These are phyloP conservation scores for Euzophera pinguis DNA, from an alignment of 2,888 invertebrate species.

Conservation along the genomic window DNA sequence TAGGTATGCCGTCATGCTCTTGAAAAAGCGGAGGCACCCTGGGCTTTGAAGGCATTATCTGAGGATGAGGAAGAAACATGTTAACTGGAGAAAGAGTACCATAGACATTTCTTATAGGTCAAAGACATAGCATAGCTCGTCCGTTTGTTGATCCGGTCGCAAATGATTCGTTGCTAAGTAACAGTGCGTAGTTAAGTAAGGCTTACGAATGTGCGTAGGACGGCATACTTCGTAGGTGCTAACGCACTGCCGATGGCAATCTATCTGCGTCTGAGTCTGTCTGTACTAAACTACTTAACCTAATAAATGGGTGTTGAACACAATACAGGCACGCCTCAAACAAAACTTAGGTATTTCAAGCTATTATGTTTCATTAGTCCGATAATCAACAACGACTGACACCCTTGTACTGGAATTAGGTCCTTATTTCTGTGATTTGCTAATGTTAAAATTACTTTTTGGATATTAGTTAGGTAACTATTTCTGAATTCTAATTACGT, in stretches of 20 bases:
- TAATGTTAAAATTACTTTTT: background rate
- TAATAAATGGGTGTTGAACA: conserved; percentile 33
- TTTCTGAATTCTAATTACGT: background rate
- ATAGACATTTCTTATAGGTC: too few relatives aligned
- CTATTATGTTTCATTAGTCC: conserved; percentile 8
- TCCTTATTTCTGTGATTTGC: background rate
- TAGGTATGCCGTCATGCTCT: too few relatives aligned
- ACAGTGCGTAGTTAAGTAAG: background rate
- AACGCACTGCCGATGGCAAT: background rate
- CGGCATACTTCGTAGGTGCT: conserved; percentile 7
- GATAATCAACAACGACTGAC: background rate
- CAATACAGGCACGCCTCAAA: conserved; percentile 31
- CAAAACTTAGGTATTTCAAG: conserved; percentile 23
- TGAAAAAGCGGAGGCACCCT: too few relatives aligned
- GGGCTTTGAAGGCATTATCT: too few relatives aligned
- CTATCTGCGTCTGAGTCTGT: background rate
- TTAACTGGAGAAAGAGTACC: too few relatives aligned
- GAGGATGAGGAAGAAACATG: too few relatives aligned
- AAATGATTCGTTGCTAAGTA: conserved; percentile 10
- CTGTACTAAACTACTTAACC: conserved; percentile 1
- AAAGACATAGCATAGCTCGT: too few relatives aligned
- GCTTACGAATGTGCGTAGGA: background rate
- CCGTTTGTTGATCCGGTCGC: background rate
- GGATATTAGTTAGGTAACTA: background rate
- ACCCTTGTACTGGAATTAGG: conserved; percentile 1